Conservation (phyloP, 2,113 vertebrate species). For the Lepus americanus region DNA sequence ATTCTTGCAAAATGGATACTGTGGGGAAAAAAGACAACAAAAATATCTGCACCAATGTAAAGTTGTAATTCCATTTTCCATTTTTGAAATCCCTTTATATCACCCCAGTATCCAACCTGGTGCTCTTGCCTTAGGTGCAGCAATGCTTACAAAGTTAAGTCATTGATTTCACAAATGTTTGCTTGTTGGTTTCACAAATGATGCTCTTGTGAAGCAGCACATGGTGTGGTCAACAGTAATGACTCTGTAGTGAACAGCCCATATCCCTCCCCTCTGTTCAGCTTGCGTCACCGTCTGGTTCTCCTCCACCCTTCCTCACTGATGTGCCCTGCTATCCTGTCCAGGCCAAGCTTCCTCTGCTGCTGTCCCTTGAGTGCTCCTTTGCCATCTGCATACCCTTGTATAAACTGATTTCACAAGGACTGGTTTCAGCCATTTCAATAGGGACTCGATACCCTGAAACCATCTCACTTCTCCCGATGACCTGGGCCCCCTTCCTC, state of each 20-base stretch:
- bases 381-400: background rate
- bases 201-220: background rate
- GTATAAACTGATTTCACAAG: background rate
- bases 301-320: background rate
- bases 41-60: too few species aligned
- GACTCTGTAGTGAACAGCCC: accelerated
- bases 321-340: background rate
- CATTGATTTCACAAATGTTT: background rate
- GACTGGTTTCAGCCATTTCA: background rate
- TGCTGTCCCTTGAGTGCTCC: background rate
- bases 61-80: too few species aligned
- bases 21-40: too few species aligned
- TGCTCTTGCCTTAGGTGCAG: background rate
- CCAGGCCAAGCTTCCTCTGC: background rate
- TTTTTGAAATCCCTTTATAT: background rate
- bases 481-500: accelerated
- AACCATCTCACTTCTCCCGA: background rate
- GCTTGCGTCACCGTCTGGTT: background rate
- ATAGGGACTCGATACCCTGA: background rate
- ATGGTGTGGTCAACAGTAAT: background rate
- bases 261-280: background rate
- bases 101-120: background rate
- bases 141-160: background rate
- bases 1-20: too few species aligned
- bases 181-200: background rate